Evolutionary conservation across 2,888 invertebrate genomes (phyloP).

Genomic region (Hemicrepidius hirtus): DNA sequence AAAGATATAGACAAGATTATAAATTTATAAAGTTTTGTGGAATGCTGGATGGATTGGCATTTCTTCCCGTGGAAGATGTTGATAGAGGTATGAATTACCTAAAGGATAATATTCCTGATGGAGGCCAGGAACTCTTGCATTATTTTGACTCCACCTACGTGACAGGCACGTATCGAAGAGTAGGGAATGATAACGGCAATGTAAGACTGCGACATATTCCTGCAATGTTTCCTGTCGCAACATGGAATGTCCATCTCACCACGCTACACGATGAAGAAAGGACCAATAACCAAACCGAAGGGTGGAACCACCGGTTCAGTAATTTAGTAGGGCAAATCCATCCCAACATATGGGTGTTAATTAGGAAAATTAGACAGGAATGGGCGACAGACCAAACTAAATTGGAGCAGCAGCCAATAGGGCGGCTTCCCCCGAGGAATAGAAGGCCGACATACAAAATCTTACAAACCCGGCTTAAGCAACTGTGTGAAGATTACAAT

Average conservation of each 20-base stretch:
- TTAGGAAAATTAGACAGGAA: too few relatives aligned
- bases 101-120: constrained; percentile 8
- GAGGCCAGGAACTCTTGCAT: background rate
- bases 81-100: constrained; percentile 8
- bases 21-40: constrained; percentile 14
- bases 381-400: too few relatives aligned
- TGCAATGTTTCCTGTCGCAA: background rate
- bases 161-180: too few relatives aligned
- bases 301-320: constrained; percentile 5
- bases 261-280: too few relatives aligned
- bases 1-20: background rate
- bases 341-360: background rate
- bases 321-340: background rate
- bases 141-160: background rate
- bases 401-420: too few relatives aligned
- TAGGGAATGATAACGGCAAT: background rate
- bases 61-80: too few relatives aligned
- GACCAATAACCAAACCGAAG: too few relatives aligned
- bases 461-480: too few relatives aligned
- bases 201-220: background rate
- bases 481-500: too few relatives aligned
- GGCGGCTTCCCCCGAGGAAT: too few relatives aligned
- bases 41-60: constrained; percentile 14
- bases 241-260: background rate
- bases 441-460: too few relatives aligned